phyloP scores from a whole-genome alignment of 2,888 invertebrate genomes.

The Nematopogon swammerdamellus region DNA sequence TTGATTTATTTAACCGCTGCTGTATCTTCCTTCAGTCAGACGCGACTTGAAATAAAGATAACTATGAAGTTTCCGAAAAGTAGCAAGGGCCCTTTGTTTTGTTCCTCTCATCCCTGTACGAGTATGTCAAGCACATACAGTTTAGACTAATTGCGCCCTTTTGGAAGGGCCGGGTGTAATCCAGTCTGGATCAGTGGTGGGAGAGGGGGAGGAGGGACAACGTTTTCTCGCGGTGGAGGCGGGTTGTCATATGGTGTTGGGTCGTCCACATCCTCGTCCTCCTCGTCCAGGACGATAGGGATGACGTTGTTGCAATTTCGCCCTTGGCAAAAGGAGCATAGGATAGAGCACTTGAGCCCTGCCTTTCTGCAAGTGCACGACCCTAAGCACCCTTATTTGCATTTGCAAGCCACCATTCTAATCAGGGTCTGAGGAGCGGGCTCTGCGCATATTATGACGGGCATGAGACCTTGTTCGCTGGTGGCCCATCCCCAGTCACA shows the following conservation, averaged over 20 bases:
- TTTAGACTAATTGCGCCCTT: not conserved
- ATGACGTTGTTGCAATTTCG: not conserved
- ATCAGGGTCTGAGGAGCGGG: not conserved
- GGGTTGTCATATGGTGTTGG: conserved; percentile 4
- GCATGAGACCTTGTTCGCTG: not conserved
- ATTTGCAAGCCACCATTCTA: not conserved
- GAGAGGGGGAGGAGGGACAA: conserved; percentile 1
- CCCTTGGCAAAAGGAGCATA: not conserved
- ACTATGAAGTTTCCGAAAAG: no score
- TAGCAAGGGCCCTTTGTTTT: no score
- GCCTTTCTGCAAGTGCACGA: conserved; percentile 2
- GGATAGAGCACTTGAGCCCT: not conserved
- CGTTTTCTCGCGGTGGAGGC: conserved; percentile 4
- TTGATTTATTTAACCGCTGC: no score
- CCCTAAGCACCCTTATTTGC: conserved; percentile 16
- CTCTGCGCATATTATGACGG: not conserved
- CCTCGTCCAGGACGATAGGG: conserved; percentile 5
- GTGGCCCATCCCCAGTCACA: not conserved
- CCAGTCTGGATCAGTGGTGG: not conserved
- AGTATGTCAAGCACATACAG: not conserved
- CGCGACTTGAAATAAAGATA: no score
- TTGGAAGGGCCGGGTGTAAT: not conserved
- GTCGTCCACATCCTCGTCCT: conserved; percentile 3
- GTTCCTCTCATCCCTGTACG: no score
- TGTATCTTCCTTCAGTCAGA: no score